phyloP scores from a whole-genome alignment of 2,113 vertebrate genomes.

The Meleagris gallopavo region DNA sequence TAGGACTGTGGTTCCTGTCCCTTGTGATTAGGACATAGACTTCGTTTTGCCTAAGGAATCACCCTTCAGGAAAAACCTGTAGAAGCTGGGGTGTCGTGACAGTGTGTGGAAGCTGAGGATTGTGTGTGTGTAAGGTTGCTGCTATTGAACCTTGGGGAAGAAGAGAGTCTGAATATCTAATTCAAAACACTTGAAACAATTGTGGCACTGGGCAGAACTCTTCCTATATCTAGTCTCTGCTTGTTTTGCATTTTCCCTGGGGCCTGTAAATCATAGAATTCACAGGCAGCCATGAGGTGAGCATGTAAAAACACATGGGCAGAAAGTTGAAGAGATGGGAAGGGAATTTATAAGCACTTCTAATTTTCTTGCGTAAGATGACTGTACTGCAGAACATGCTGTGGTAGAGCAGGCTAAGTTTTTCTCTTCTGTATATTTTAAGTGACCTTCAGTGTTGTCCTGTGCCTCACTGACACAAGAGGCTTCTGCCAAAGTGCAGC shows the following conservation, averaged over 20 bases:
- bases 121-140: conserved; percentile 41
- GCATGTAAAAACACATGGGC: conserved; percentile 32
- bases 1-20: not conserved
- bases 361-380: not conserved
- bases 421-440: not conserved
- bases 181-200: conserved; percentile 52
- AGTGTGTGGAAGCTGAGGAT: conserved; percentile 12
- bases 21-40: not conserved
- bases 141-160: conserved; percentile 46
- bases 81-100: not conserved
- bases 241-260: conserved; percentile 71
- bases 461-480: not conserved
- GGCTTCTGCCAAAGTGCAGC: not conserved
- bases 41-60: not conserved
- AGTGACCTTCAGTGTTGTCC: not conserved
- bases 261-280: conserved; percentile 55
- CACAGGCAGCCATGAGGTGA: conserved; percentile 27
- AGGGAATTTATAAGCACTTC: not conserved
- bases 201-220: conserved; percentile 39
- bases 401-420: not conserved
- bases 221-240: conserved; percentile 70
- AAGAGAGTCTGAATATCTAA: conserved; percentile 54
- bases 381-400: not conserved
- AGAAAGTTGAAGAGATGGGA: not conserved
- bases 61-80: conserved; percentile 45